phyloP scores from a whole-genome alignment of 2,888 invertebrate species.

The Stenolophus ochropezus region DNA sequence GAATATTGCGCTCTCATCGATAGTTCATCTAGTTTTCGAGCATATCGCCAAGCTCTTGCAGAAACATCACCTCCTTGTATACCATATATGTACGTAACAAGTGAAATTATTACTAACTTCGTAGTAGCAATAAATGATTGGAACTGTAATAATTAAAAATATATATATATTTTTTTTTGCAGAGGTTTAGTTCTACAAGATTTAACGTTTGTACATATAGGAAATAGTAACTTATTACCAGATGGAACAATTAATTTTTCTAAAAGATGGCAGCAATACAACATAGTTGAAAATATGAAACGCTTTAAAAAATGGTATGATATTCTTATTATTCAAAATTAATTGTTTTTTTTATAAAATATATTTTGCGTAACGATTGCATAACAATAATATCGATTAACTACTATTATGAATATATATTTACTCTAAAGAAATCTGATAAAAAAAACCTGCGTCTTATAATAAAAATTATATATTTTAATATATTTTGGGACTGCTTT shows the following conservation, averaged over 20 bases:
- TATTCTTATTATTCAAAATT: conserved; percentile 64
- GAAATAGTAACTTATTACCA: conserved; percentile 92
- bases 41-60: conserved; percentile 95
- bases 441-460: no score
- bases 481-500: no score
- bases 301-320: conserved; percentile 96
- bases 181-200: conserved; percentile 99
- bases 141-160: no score
- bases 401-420: no score
- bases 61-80: conserved; percentile 98
- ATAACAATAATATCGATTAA: no score
- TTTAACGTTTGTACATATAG: conserved; percentile 98
- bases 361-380: no score
- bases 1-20: conserved; percentile 98
- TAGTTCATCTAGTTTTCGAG: conserved; percentile 97
- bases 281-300: conserved; percentile 98
- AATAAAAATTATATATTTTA: no score
- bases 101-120: neutral
- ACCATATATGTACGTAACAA: conserved; percentile 93
- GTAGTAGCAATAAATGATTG: no score
- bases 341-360: no score
- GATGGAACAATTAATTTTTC: conserved; percentile 96
- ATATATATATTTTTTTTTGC: conserved; percentile 63
- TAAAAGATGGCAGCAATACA: conserved; percentile 99
- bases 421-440: no score